Percentiles rank a stretch among this genome's conserved stretches.
phyloP scores from a whole-genome alignment of 2,888 invertebrate genomes.

The Nemotelus pantherinus region DNA sequence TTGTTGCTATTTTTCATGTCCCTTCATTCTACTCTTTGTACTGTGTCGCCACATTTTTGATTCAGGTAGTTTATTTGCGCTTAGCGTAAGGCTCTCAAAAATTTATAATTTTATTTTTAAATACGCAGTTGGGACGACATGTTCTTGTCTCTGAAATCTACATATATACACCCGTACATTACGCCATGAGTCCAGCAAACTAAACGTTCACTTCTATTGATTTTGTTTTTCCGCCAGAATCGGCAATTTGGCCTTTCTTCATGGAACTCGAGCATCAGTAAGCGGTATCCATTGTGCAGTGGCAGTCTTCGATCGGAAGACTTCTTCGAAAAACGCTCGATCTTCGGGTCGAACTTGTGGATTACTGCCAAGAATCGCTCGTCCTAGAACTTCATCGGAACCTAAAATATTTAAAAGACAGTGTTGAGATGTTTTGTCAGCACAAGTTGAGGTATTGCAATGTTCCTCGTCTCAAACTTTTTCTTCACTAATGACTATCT shows the following conservation, averaged over 20 bases:
- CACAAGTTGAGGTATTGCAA: not conserved
- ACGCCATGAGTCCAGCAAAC: too few species aligned
- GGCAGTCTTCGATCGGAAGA: slow-evolving; percentile 69
- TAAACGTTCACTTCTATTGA: not conserved
- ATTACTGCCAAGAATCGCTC: slow-evolving; percentile 67
- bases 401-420: slow-evolving; percentile 57
- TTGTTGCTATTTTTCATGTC: too few species aligned
- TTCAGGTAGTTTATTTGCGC: not conserved
- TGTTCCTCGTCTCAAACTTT: too few species aligned
- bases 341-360: slow-evolving; percentile 65
- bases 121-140: too few species aligned
- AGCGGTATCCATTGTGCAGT: slow-evolving; percentile 71
- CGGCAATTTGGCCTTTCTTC: slow-evolving; percentile 23
- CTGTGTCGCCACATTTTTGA: too few species aligned
- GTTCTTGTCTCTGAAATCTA: too few species aligned
- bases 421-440: not conserved
- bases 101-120: too few species aligned
- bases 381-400: slow-evolving; percentile 67
- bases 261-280: slow-evolving; percentile 59
- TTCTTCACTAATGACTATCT: too few species aligned
- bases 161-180: too few species aligned
- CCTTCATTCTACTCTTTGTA: too few species aligned
- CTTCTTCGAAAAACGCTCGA: slow-evolving; percentile 68
- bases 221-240: not conserved
- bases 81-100: not conserved